Evolutionary conservation across 2,797 vertebrate species (phyloP).

Genomic region (Sebastes taczanowskii): DNA sequence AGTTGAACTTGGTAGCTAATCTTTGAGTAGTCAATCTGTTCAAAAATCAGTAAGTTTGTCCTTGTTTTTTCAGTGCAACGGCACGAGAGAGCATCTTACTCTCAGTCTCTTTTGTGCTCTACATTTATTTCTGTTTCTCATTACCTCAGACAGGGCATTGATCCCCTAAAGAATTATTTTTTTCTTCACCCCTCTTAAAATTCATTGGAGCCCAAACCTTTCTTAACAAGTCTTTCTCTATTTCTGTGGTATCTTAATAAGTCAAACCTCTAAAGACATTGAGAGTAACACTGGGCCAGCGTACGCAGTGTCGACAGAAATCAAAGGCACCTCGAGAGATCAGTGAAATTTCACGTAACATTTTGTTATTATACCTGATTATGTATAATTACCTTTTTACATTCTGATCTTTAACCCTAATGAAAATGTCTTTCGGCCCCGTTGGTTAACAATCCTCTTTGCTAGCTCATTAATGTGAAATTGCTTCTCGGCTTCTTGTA

Average conservation of each 20-base stretch:
- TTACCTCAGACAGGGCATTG: conserved; percentile 24
- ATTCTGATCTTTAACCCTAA: conserved; percentile 39
- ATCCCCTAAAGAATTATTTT: conserved; percentile 29
- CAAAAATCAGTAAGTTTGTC: background rate
- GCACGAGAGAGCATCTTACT: background rate
- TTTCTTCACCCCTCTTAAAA: conserved; percentile 28
- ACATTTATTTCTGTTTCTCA: conserved; percentile 23
- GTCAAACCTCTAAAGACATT: conserved; percentile 13
- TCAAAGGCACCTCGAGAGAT: conserved; percentile 15
- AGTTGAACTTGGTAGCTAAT: background rate
- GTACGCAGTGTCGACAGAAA: conserved; percentile 15
- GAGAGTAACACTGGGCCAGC: background rate
- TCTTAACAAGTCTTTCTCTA: conserved; percentile 25
- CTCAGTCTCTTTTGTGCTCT: background rate
- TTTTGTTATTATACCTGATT: conserved; percentile 30
- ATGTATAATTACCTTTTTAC: conserved; percentile 38
- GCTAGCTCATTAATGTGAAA: conserved; percentile 38
- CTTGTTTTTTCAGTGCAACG: background rate
- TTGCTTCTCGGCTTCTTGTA: conserved; percentile 31
- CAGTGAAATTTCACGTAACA: background rate
- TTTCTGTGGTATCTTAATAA: conserved; percentile 20
- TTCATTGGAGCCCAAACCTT: conserved; percentile 29
- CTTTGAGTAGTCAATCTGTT: background rate
- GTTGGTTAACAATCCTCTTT: conserved; percentile 26
- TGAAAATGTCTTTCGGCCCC: conserved; percentile 21